Percentiles rank a stretch among this genome's conserved stretches.
phyloP scores from a whole-genome alignment of 2,888 invertebrate genomes.

The Drosophila pseudotalamancana region DNA sequence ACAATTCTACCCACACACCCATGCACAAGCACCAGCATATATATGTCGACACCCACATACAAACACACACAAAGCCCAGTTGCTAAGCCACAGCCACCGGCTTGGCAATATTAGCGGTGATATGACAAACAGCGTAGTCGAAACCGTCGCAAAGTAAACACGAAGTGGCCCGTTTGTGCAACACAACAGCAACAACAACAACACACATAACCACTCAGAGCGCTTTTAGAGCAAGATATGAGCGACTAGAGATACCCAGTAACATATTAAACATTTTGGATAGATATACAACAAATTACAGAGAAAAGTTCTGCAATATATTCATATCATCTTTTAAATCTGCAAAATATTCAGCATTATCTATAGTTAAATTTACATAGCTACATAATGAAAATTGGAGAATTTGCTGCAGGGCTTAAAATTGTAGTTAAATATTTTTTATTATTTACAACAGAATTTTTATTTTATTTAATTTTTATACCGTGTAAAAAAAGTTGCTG shows the following conservation, averaged over 20 bases:
- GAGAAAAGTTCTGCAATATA: too few relatives aligned
- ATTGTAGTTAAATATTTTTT: too few relatives aligned
- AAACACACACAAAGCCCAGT: slow-evolving; percentile 5
- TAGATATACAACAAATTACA: too few relatives aligned
- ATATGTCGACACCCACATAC: background rate
- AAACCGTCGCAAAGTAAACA: slow-evolving; percentile 49
- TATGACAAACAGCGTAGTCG: slow-evolving; percentile 63
- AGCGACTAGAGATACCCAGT: slow-evolving; percentile 5
- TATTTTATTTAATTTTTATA: too few relatives aligned
- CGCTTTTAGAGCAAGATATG: background rate
- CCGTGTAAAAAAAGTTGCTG: too few relatives aligned
- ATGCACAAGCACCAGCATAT: background rate
- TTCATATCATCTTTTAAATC: too few relatives aligned
- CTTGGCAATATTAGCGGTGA: slow-evolving; percentile 66
- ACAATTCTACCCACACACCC: slow-evolving; percentile 16
- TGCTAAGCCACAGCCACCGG: slow-evolving; percentile 53
- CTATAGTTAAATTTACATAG: too few relatives aligned
- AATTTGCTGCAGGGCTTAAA: too few relatives aligned
- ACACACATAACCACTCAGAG: background rate
- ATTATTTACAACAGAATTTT: too few relatives aligned
- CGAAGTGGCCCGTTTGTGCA: slow-evolving; percentile 42
- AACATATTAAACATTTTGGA: too few relatives aligned
- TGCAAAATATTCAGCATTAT: too few relatives aligned
- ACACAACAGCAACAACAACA: slow-evolving; percentile 13
- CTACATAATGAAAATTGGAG: too few relatives aligned